Evolutionary conservation across 2,113 vertebrate genomes (phyloP).

Genomic region (Pycnonotus jocosus): DNA sequence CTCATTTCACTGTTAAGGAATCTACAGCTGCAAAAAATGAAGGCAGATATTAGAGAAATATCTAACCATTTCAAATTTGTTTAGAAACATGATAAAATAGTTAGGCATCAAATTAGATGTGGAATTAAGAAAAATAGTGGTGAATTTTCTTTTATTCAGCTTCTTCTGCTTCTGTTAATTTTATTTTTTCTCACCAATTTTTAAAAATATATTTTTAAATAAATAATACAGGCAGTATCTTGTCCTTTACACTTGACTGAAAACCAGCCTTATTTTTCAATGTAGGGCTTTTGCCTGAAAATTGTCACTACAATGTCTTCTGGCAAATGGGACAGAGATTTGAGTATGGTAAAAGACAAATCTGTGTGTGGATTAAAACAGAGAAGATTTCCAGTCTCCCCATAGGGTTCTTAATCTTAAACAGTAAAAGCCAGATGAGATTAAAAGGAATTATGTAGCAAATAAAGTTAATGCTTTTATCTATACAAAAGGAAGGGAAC

Average conservation of each 20-base stretch:
- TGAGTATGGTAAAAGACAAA: not conserved
- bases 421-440: not conserved
- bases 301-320: not conserved
- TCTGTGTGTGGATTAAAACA: not conserved
- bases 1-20: not conserved
- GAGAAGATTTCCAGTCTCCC: not conserved
- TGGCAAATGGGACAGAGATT: not conserved
- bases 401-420: not conserved
- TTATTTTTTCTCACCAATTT: not conserved
- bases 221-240: not conserved
- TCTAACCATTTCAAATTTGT: not conserved
- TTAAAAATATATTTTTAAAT: not conserved
- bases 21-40: not conserved
- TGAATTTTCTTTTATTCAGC: not conserved
- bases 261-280: not conserved
- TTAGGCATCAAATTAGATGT: not conserved
- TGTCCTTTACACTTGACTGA: not conserved
- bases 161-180: not conserved
- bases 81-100: not conserved
- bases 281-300: not conserved
- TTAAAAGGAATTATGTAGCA: not conserved
- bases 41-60: not conserved
- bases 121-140: not conserved
- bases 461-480: not conserved
- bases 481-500: not conserved